Evolutionary conservation across 2,888 invertebrate genomes (phyloP).

Genomic region (Syrista parreyssii): DNA sequence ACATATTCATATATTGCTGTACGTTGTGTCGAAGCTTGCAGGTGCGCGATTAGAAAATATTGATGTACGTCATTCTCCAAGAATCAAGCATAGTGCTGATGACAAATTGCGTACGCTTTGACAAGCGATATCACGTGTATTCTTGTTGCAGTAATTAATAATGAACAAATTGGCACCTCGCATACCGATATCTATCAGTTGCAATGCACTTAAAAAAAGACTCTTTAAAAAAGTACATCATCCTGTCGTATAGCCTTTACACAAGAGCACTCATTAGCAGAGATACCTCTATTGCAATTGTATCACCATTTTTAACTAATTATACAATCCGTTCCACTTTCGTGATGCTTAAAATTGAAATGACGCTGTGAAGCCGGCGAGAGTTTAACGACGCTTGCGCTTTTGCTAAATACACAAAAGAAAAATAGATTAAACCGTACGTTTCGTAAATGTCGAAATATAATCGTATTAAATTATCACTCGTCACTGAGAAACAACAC

Average conservation of each 20-base stretch:
- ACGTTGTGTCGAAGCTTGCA: neutral
- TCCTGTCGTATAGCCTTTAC: neutral
- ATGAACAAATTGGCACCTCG: neutral
- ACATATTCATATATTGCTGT: slow-evolving; percentile 3
- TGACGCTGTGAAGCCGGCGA: neutral
- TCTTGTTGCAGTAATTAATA: neutral
- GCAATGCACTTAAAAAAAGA: neutral
- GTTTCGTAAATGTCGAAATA: neutral
- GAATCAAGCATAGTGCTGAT: neutral
- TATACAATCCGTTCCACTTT: neutral
- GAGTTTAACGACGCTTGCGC: neutral
- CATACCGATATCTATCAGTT: neutral
- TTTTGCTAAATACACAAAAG: neutral
- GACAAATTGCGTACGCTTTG: neutral
- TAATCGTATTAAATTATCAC: neutral
- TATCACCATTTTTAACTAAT: neutral
- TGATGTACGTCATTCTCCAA: neutral
- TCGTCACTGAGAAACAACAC: neutral
- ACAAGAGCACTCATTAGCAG: neutral
- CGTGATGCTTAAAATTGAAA: neutral
- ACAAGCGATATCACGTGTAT: neutral
- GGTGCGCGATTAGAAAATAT: neutral
- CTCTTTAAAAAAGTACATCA: neutral
- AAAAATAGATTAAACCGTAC: neutral
- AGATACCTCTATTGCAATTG: neutral